Evolutionary conservation across 2,797 vertebrate genomes (phyloP), one percentile per base, ranked within the genome.

Genomic region (Propithecus perrieri): DNA sequence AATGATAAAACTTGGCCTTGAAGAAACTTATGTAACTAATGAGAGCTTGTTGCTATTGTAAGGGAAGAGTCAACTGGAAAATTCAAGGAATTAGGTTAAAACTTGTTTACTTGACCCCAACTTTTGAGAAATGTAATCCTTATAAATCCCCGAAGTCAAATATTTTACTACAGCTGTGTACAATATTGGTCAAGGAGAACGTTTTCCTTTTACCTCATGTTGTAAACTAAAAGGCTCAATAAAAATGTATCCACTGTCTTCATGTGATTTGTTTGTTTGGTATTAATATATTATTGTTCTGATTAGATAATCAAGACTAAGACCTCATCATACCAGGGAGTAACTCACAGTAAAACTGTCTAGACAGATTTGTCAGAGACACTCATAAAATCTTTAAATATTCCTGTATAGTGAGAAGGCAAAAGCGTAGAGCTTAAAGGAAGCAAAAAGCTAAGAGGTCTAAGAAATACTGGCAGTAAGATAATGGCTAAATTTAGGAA

Each of bases 101-200:
- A 2, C 76, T 50, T 35, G 74, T 85, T 72, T 93, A 97, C 79
- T 91, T 67, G 85, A 85, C 92, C 85, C 41, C 67, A 74, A 22
- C 53, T 91, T 96, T 97, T 98, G 97, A 98, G 92, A 95, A 97
- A 91, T 85, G 69, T 96, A 96, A 94, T 92, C 87, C 41, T 91
- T 93, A 80, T 89, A 88, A 93, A 65, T 76, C 81, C 95, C 53
- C 89, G 26, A 93, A 97, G 53, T 96, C 92, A 95, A 76, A 78
- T 97, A 96, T 95, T 97, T 97, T 97, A 91, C 89, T 97, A 96
- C 65, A 91, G 41, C 84, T 96, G 43, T 95, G 35, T 89, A 91
- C 95, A 97, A 83, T 88, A 83, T 26, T 72, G 14, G 14, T 91
- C 95, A 93, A 92, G 50, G 67, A 91, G 33, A 92, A 85, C 55